Conservation (phyloP, 2,888 invertebrate species). For the Drosophila subquinaria region DNA sequence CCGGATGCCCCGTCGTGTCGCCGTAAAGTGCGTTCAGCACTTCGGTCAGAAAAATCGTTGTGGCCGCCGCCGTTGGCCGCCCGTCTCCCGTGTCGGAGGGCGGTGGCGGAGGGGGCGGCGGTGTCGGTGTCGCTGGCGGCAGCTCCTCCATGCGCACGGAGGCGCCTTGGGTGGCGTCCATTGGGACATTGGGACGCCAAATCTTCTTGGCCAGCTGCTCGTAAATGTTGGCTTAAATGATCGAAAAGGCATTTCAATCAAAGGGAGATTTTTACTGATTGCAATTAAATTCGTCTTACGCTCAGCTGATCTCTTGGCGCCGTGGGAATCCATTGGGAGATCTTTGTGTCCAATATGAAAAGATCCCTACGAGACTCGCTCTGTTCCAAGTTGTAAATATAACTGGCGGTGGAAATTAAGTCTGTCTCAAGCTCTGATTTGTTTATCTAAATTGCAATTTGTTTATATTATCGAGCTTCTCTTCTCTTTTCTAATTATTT, state of each 20-base stretch:
- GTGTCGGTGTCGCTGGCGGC: neutral
- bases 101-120: neutral
- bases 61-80: neutral
- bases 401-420: neutral
- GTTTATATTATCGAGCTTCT: constrained; percentile 17
- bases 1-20: constrained; percentile 70
- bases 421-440: constrained; percentile 5
- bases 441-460: constrained; percentile 24
- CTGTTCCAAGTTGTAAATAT: neutral
- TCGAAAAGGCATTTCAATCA: neutral
- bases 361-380: neutral
- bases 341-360: neutral
- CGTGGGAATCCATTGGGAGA: constrained; percentile 34
- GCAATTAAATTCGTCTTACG: constrained; percentile 15
- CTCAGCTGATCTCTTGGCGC: constrained; percentile 29
- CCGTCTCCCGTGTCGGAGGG: neutral
- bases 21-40: constrained; percentile 77
- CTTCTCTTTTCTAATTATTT: neutral
- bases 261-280: too few species aligned
- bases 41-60: constrained; percentile 53
- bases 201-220: constrained; percentile 54
- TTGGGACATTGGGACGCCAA: constrained; percentile 46
- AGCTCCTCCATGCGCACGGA: constrained; percentile 11
- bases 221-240: constrained; percentile 36
- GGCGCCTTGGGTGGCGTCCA: constrained; percentile 21